Evolutionary conservation across 2,797 vertebrate species (phyloP), one percentile per base, ranked within the genome.

Genomic region (Triplophysa yarkandensis): DNA sequence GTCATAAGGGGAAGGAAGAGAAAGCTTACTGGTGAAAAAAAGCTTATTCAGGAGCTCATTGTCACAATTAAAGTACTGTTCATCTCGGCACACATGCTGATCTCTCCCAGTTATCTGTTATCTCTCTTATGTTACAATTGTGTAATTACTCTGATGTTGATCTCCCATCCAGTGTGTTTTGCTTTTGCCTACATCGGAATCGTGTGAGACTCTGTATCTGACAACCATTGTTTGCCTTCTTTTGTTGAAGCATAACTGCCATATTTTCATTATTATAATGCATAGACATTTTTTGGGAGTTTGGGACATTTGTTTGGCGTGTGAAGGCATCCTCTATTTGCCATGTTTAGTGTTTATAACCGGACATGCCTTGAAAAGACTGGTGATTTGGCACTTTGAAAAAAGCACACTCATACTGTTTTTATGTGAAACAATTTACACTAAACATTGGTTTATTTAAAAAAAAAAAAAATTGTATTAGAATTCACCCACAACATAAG

Each of bases 131-230:
- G 89, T 88, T 87, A 85, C 84, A 77, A 80, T 71, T 70, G 79
- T 89, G 88, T 90, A 92, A 92, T 92, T 88, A 90, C 81, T 86
- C 81, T 83, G 77, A 77, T 83, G 76, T 80, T 83, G 87, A 81
- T 85, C 81, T 86, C 83, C 79, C 28, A 23, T 41, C 52, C 34
- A 74, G 63, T 52, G 50, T 6, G 9, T 69, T n/a, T 67, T 64
- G 74, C 36, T 19, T 74, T 58, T 41, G 79, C 83, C 34, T 16
- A 41, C 27, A 23, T 50, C 19, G 19, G 32, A 5, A 0, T 41
- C 25, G 55, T 71, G 21, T 63, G 39, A 28, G 30, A 62, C 23
- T 55, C 52, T 16, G 52, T 27, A 55, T 21, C 30, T 62, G 43
- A 61, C 21, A 27, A 14, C 46, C 46, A 46, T 46, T 16, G 19